Base-by-base conservation (phyloP, 2,888 invertebrate genomes). In the Dione vanillae region DNA sequence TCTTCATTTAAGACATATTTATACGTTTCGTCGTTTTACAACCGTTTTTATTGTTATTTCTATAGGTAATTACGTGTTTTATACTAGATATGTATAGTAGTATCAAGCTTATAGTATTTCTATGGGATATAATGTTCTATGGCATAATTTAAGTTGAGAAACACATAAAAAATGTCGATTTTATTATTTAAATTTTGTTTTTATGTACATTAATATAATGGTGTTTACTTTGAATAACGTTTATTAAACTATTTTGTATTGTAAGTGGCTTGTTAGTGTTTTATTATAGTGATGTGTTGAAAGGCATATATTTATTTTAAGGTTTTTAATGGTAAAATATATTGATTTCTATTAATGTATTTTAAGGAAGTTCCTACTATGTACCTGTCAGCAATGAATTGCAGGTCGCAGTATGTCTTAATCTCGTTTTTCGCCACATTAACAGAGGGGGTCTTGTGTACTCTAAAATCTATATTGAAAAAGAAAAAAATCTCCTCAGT, bases 1-100 rank as follows among this genome's bases (percentile, higher is more conserved):
- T 76, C 75, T 72, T 66, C 72, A 71, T 67, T 70, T 74, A 58
- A 66, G 74, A 56, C 71, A 76, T 77, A 69, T 76, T 74, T 77
- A 79, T 79, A 61, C 12, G 27, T 45, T 27, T 45, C 8, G n/a
- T 69, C 59, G 61, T 62, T 72, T 69, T 72, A 72, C 62, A 62
- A 51, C 16, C 37, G 41, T 72, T 72, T 72, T 72, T 72, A 72
- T 72, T 62, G 56, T 43, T 16, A 61, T 61, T 49, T 71, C 58
- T 65, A 65, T 67, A 58, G 49, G 64, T 64, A 72, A 72, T 72
- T 67, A 72, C 64, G 72, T 72, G 72, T 64, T 72, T 67, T 67
- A 70, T 62, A 66, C 43, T 16, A 67, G 27, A 67, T 43, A 40
- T 40, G 19, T 64, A 40, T 45, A 19, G 37, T 19, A 40, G 19